Percentiles rank a stretch among this genome's conserved stretches.
Evolutionary conservation across 2,888 invertebrate species (phyloP).

Genomic region (Dastarcus helophoroides): DNA sequence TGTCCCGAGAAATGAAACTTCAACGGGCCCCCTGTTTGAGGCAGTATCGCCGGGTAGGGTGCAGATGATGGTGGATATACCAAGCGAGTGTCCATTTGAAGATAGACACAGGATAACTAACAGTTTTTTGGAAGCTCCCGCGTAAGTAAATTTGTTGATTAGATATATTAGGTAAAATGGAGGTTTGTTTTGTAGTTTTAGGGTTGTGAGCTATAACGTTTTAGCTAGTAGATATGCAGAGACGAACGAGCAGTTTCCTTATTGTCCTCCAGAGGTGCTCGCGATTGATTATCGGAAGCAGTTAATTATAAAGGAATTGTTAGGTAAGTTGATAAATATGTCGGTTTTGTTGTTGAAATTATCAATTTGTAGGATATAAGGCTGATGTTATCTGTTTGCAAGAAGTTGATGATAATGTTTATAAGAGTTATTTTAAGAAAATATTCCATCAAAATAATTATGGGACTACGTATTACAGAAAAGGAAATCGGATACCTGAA

Average conservation of each 20-base stretch:
- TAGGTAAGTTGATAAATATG: constrained; percentile 11
- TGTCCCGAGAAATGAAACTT: constrained; percentile 38
- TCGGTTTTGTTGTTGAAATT: constrained; percentile 3
- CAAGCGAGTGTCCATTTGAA: constrained; percentile 65
- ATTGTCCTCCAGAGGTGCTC: constrained; percentile 70
- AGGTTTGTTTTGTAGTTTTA: constrained; percentile 46
- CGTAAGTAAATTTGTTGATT: not conserved
- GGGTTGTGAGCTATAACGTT: constrained; percentile 77
- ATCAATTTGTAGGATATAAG: constrained; percentile 59
- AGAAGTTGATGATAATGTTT: constrained; percentile 80
- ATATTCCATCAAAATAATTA: constrained; percentile 46
- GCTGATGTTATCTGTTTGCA: constrained; percentile 85
- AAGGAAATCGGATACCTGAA: constrained; percentile 64
- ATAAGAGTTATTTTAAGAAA: constrained; percentile 51
- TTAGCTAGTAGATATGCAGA: constrained; percentile 75
- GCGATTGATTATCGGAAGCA: constrained; percentile 75
- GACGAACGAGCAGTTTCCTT: constrained; percentile 57
- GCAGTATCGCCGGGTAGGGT: constrained; percentile 26
- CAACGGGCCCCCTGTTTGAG: constrained; percentile 40
- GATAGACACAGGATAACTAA: constrained; percentile 56
- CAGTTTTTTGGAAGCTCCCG: not conserved
- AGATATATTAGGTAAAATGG: too few relatives aligned
- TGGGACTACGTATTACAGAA: constrained; percentile 53
- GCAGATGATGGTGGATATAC: constrained; percentile 44
- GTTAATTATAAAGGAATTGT: constrained; percentile 60